phyloP scores from a whole-genome alignment of 2,797 vertebrate genomes.

The Eremophila alpestris region DNA sequence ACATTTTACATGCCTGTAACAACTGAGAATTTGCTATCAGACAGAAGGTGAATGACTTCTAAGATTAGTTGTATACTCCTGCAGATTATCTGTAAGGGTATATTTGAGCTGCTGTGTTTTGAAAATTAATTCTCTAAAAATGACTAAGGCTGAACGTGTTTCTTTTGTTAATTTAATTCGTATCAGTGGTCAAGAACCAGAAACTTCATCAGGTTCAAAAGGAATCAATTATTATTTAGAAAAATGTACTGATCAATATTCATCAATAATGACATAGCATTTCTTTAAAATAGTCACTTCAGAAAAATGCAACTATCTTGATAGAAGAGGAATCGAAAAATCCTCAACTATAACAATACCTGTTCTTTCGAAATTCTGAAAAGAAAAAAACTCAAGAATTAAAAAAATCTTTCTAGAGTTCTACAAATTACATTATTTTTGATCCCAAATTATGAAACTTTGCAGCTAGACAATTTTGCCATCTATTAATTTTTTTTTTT shows the following conservation, averaged over 20 bases:
- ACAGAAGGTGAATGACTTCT: neutral
- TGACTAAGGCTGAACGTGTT: rapidly evolving
- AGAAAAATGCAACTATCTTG: neutral
- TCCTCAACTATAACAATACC: neutral
- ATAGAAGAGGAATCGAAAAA: neutral
- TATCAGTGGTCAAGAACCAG: neutral
- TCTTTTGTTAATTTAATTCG: neutral
- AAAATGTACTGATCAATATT: neutral
- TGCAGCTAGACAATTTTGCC: neutral
- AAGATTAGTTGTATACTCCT: neutral
- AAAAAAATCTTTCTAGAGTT: neutral
- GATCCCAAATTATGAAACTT: neutral
- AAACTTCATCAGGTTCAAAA: neutral
- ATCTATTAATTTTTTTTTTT: neutral
- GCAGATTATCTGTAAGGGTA: neutral
- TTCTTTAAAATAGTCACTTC: neutral
- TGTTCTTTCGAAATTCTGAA: neutral
- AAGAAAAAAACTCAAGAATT: neutral
- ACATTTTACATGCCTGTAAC: neutral
- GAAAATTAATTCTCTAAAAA: neutral
- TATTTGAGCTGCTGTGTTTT: neutral
- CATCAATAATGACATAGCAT: neutral
- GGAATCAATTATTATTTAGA: rapidly evolving
- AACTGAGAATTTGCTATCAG: neutral
- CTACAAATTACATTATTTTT: neutral